These are phyloP conservation scores for Rhineura floridana DNA, from an alignment of 2,113 vertebrate genomes.

Conservation along the genomic window DNA sequence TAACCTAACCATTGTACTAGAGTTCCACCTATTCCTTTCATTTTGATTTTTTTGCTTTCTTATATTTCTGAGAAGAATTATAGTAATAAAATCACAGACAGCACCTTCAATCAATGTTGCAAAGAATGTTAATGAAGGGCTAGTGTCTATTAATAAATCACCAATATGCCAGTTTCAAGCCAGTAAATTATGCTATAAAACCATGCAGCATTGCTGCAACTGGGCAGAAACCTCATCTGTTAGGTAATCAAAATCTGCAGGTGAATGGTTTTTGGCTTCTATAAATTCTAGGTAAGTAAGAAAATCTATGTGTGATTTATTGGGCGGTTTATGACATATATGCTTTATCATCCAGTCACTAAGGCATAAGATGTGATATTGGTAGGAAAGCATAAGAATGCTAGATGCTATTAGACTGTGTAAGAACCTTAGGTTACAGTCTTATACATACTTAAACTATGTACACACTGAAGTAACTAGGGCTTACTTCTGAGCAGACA, in stretches of 20 bases:
- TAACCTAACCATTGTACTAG: neutral
- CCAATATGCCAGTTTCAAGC: neutral
- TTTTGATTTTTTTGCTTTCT: neutral
- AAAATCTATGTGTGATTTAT: neutral
- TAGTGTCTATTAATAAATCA: slow-evolving; percentile 23
- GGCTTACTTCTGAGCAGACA: neutral
- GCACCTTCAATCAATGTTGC: slow-evolving; percentile 17
- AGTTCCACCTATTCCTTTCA: neutral
- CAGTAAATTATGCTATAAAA: slow-evolving; percentile 19
- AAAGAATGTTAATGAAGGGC: slow-evolving; percentile 26
- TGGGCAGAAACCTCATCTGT: neutral
- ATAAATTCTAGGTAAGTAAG: slow-evolving; percentile 6
- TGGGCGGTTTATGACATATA: neutral
- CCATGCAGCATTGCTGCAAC: neutral
- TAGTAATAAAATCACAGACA: neutral
- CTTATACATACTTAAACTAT: neutral
- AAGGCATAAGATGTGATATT: neutral
- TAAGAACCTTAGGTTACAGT: neutral
- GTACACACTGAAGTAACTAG: neutral
- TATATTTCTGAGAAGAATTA: neutral
- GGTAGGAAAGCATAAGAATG: neutral
- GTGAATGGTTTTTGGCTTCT: neutral
- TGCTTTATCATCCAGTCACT: neutral
- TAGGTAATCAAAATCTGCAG: slow-evolving; percentile 18
- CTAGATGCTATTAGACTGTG: neutral